Percentiles rank a stretch among this genome's conserved stretches.
phyloP scores from a whole-genome alignment of 2,888 invertebrate species.

The Drosophila quinaria region DNA sequence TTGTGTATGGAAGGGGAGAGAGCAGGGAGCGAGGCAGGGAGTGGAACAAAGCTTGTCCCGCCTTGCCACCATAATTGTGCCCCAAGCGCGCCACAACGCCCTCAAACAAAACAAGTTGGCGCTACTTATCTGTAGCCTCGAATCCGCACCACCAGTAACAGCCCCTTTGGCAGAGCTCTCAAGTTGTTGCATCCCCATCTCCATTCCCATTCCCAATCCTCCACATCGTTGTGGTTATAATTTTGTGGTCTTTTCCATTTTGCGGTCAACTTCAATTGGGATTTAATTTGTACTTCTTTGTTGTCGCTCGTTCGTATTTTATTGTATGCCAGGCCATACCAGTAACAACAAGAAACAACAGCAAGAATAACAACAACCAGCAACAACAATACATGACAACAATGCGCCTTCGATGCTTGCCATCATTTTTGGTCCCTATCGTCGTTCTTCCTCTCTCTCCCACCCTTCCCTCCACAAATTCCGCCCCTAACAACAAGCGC shows the following conservation, averaged over 20 bases:
- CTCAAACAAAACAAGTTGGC: constrained; percentile 75
- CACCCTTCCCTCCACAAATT: neutral
- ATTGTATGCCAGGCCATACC: constrained; percentile 68
- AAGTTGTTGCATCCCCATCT: constrained; percentile 48
- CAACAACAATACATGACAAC: constrained; percentile 57
- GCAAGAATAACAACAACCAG: constrained; percentile 53
- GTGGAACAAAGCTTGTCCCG: constrained; percentile 12
- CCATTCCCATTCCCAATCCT: neutral
- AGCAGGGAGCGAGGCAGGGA: too few relatives aligned
- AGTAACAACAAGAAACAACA: too few relatives aligned
- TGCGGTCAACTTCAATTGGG: constrained; percentile 82
- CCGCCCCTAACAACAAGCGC: constrained; percentile 55
- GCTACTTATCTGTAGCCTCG: constrained; percentile 75
- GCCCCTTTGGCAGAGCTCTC: constrained; percentile 62
- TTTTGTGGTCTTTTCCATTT: constrained; percentile 81
- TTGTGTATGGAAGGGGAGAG: constrained; percentile 34
- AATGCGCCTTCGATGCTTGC: constrained; percentile 71
- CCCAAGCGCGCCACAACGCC: constrained; percentile 75
- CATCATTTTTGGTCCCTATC: constrained; percentile 51
- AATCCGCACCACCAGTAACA: neutral
- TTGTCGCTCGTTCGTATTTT: constrained; percentile 80
- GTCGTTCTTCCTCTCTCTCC: neutral
- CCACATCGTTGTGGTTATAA: constrained; percentile 80
- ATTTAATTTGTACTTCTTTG: constrained; percentile 83
- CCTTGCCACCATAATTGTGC: constrained; percentile 46